Base-by-base conservation (phyloP, 1,140 invertebrate species). In the Pygmarrhopalites habei region DNA sequence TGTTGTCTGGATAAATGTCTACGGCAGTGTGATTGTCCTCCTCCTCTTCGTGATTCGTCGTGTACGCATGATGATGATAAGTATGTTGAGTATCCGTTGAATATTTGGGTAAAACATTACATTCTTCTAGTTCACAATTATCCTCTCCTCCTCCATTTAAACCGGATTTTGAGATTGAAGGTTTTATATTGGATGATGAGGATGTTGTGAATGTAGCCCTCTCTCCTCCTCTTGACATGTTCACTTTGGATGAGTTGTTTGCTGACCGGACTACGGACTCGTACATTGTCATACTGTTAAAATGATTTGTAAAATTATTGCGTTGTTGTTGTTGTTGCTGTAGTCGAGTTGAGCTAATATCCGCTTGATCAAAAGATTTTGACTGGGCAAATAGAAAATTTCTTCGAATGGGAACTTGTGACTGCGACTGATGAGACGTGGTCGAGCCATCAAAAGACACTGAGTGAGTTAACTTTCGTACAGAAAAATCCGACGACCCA, bases 391-490 rank as follows among this genome's bases (percentile, higher is more conserved):
- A 63, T n/a, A 67, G 25, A 35, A 60, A 44, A 14, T 58, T 46
- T n/a, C 58, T 41, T 14, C 59, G 43, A 17, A 57, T 56, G 4
- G 39, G 26, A 26, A 15, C 15, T 17, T 35, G 25, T 1, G 5
- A 26, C 25, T 26, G 23, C 4, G 19, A 14, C n/a, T 57, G 53
- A n/a, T n/a, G n/a, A 41, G 53, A 57, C 28, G 28, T 41, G 32
- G 53, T 39, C 25, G 53, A 57, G n/a, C 52, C 65, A 41, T 67
- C 65, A 30, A 67, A 67, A 21, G 65, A 67, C 26, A 67, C 32
- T 19, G 65, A 67, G 56, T 67, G 61, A 17, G 60, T 60, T 52
- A 67, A 59, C 55, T 67, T 67, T 0, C 49, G 41, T 15, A 49
- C 21, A n/a, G 61, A 62, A 4, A 62, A 55, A 26, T 62, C 62